Conservation (phyloP, 2,888 invertebrate species). For the Chymomyza fuscimana region DNA sequence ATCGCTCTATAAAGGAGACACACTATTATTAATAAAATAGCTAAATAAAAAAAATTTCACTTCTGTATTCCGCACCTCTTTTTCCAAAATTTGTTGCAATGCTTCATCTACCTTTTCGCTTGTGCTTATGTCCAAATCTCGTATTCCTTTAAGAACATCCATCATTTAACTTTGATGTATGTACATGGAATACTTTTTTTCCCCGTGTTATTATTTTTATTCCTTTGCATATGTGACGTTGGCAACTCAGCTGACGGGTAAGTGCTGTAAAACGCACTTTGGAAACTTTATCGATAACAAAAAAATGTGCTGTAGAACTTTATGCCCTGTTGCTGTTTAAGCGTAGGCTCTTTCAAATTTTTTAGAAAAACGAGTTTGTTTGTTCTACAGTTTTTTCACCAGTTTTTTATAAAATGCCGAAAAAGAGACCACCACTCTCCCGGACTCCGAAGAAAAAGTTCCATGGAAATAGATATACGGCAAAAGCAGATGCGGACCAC, state of each 20-base stretch:
- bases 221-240: background rate
- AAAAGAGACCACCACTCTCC: too few species aligned
- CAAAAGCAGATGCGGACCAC: too few species aligned
- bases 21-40: constrained; percentile 1
- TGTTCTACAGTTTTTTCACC: too few species aligned
- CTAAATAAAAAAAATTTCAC: background rate
- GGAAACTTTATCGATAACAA: background rate
- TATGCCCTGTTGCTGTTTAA: too few species aligned
- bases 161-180: background rate
- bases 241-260: background rate
- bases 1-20: constrained; percentile 81
- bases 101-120: constrained; percentile 81
- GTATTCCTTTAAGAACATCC: background rate
- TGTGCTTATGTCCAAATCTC: constrained; percentile 77
- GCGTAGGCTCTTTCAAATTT: too few species aligned
- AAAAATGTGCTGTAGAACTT: too few species aligned
- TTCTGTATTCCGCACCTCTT: constrained; percentile 54
- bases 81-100: constrained; percentile 59
- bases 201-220: background rate
- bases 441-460: too few species aligned
- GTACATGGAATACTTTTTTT: background rate
- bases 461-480: too few species aligned
- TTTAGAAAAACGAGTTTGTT: too few species aligned
- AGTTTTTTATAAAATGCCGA: too few species aligned
- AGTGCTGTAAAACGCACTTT: background rate